Evolutionary conservation across 2,113 vertebrate species (phyloP), one percentile per base, ranked within the genome.

Genomic region (Podarcis muralis): DNA sequence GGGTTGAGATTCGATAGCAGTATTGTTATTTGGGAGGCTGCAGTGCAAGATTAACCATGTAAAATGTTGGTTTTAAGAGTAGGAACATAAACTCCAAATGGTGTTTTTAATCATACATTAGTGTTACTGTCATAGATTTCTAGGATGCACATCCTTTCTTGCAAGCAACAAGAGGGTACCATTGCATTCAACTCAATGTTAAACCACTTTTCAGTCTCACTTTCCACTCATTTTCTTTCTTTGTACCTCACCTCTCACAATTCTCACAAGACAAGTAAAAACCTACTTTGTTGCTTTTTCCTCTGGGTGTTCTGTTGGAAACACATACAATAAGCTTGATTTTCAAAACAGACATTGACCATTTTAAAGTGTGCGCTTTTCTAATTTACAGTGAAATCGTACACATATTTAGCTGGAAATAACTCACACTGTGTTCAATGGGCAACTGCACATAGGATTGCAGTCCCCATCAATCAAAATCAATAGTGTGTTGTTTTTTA

Each of bases 21-120:
- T 3, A 62, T 77, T 85, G 90, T 86, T 75, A 78, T 88, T 91
- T 86, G 87, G 69, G 87, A 91, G 53, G 40, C 78, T 88, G 89
- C 32, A 57, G 25, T 35, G 25, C 8, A 83, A 82, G 59, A 87
- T 79, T n/a, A 87, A 87, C 65, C 40, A 86, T 76, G 40, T 90
- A 92, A 93, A 88, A 18, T 72, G 69, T 13, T 65, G 68, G 40
- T 91, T 93, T 91, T 81, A 84, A 89, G 68, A 66, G 23, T 89
- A 85, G 32, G 2, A 84, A 85, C 80, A 88, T 92, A 91, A 85
- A 18, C 37, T 2, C 1, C 15, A 86, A 6, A n/a, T 40, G 13
- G 40, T 85, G 6, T 18, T 81, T 53, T 91, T 91, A 65, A 91
- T 81, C 68, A 53, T 35, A 40, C 13, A 30, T 57, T 22, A 84